Conservation (phyloP, 1,140 invertebrate species). For the Piezodorus guildinii region DNA sequence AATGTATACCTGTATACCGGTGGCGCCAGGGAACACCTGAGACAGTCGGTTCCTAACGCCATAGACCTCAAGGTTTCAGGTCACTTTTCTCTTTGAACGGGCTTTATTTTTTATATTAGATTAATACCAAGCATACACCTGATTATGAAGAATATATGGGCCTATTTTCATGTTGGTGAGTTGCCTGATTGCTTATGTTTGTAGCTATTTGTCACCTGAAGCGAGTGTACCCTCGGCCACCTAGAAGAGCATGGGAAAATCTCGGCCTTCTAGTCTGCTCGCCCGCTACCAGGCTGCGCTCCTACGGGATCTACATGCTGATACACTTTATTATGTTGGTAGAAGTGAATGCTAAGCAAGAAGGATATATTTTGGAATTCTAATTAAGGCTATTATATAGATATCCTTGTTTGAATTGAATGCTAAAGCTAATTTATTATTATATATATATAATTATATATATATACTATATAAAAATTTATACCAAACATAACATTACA, state of each 20-base stretch:
- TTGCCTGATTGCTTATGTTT: background rate
- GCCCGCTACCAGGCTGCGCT: background rate
- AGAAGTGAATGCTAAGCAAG: too few species aligned
- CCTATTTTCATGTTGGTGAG: background rate
- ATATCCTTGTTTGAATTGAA: too few species aligned
- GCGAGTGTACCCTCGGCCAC: background rate
- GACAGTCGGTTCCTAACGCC: background rate
- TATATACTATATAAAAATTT: too few species aligned
- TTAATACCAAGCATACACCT: background rate
- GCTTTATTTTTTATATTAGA: background rate
- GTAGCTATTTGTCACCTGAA: background rate
- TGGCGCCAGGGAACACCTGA: conserved; percentile 7
- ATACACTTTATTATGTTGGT: too few species aligned
- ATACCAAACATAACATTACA: too few species aligned
- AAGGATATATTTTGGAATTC: too few species aligned
- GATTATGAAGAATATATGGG: background rate
- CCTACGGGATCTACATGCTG: background rate
- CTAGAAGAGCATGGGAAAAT: conserved; percentile 8
- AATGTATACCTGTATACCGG: conserved; percentile 7
- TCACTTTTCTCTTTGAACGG: background rate
- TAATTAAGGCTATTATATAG: too few species aligned
- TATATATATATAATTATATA: too few species aligned
- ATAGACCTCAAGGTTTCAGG: background rate
- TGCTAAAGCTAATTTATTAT: too few species aligned
- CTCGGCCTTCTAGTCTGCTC: background rate